phyloP scores from a whole-genome alignment of 2,113 vertebrate genomes.

The Mormyrus iriodes region DNA sequence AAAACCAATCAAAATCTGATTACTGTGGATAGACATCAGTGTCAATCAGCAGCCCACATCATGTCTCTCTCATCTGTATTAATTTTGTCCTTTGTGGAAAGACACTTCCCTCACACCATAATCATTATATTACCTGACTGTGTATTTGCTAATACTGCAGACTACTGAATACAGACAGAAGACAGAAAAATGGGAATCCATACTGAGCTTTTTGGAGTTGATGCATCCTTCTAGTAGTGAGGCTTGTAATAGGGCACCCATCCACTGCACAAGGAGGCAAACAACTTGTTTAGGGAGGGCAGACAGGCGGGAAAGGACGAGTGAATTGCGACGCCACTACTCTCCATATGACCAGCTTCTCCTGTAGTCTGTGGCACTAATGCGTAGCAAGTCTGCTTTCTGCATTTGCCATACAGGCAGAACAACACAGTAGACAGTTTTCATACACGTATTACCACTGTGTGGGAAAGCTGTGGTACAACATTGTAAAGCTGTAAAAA shows the following conservation, averaged over 20 bases:
- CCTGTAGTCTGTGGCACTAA: background rate
- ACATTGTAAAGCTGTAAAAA: conserved; percentile 1
- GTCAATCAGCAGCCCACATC: background rate
- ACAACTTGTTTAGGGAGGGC: background rate
- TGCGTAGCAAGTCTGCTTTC: background rate
- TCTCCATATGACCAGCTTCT: background rate
- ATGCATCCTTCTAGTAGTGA: background rate
- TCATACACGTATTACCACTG: background rate
- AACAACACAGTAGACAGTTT: no score
- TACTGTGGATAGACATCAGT: background rate
- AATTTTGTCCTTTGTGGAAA: background rate
- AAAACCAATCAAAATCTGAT: background rate
- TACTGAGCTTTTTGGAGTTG: background rate
- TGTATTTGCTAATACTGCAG: background rate
- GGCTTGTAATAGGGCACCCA: background rate
- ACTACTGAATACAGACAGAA: no score
- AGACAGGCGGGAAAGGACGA: background rate
- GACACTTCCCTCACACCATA: background rate
- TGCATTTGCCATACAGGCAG: background rate
- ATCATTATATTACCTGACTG: background rate
- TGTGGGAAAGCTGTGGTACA: background rate
- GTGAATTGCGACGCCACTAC: background rate
- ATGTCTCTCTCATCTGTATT: background rate
- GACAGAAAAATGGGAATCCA: background rate
- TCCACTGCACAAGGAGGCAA: background rate